phyloP scores from a whole-genome alignment of 2,113 vertebrate species.

The Ramphastos sulfuratus region DNA sequence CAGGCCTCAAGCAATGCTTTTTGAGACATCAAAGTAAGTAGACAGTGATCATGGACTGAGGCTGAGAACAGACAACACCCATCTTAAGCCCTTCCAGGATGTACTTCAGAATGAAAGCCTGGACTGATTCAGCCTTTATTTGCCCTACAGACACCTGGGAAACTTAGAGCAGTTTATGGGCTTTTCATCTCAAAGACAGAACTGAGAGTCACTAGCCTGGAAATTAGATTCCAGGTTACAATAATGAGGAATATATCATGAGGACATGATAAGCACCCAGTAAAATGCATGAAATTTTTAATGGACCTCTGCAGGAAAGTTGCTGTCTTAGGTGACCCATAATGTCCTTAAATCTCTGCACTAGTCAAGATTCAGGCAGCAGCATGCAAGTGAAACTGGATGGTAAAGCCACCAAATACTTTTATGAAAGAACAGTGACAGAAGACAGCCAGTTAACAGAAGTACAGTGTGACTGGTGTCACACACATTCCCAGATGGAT shows the following conservation, averaged over 20 bases:
- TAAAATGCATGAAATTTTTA: slow-evolving; percentile 5
- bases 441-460: background rate
- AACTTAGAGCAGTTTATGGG: background rate
- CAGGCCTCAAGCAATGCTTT: background rate
- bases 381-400: background rate
- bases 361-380: background rate
- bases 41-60: background rate
- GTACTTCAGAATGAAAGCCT: background rate
- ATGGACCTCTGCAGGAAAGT: background rate
- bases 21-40: background rate
- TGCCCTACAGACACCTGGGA: background rate
- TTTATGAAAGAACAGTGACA: background rate
- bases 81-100: background rate
- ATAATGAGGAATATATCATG: background rate
- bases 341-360: background rate
- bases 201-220: background rate
- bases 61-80: background rate
- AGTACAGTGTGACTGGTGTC: background rate
- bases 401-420: background rate
- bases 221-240: slow-evolving; percentile 42
- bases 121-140: background rate
- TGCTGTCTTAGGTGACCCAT: background rate
- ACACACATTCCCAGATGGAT: background rate
- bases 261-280: background rate
- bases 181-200: background rate